Evolutionary conservation across 2,113 vertebrate species (phyloP), one percentile per base, ranked within the genome.

Genomic region (Morone chrysops): DNA sequence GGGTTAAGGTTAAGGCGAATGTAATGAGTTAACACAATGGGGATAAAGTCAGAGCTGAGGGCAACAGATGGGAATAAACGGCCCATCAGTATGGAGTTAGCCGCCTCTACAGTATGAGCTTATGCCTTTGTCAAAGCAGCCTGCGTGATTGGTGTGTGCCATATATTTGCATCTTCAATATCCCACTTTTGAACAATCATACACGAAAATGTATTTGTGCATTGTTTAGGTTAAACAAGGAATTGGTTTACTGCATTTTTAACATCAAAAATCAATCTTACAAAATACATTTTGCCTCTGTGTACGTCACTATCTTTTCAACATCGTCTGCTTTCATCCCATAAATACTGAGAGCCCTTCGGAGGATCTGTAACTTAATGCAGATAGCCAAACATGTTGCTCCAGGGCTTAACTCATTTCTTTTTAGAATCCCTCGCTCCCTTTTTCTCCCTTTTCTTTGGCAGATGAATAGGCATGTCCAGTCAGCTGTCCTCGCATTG

Each of bases 391-490:
- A 92, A 93, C 92, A 90, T 88, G 90, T 92, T 94, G 94, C 94
- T 94, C 84, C 85, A 40, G 93, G 93, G 83, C 85, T 90, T 59
- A 74, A 83, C 88, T 92, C 87, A 57, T 92, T 93, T 91, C 92
- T 94, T 92, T 31, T 94, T 87, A 92, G 84, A 94, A 87, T 92
- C 90, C 83, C 86, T 89, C 41, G 59, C 90, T 90, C 88, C 82
- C 83, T 69, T 84, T 92, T 90, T 89, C 88, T 89, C 89, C 89
- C 93, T 91, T 95, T 95, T 95, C 95, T 95, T 94, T 94, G 91
- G 93, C 94, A 92, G 90, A 94, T 96, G 95, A 96, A 96, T 96
- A 94, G 93, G 93, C 94, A 93, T 94, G 93, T 93, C 92, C 94
- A 94, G 93, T 96, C 95, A 95, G 95, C 95, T 95, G 94, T 95